phyloP scores from a whole-genome alignment of 2,797 vertebrate genomes.

The Diplodus sargus region DNA sequence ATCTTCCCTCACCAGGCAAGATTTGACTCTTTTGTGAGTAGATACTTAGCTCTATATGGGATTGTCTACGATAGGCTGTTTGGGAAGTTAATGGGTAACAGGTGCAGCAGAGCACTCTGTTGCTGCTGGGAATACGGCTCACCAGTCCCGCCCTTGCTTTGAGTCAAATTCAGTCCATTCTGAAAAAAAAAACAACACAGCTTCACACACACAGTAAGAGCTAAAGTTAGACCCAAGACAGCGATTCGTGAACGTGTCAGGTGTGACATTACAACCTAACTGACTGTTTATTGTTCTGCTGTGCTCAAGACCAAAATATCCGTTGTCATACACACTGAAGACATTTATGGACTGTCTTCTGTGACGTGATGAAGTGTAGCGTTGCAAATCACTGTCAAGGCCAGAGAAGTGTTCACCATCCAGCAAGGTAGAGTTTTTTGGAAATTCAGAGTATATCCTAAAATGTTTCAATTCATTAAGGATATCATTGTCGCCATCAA shows the following conservation, averaged over 20 bases:
- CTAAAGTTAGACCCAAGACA: conserved; percentile 12
- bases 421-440: neutral
- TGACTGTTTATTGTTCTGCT: conserved; percentile 16
- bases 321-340: neutral
- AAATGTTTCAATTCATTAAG: neutral
- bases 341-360: conserved; percentile 3
- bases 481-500: conserved; percentile 2
- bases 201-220: neutral
- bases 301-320: neutral
- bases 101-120: conserved; percentile 25
- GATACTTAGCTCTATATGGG: conserved; percentile 14
- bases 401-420: neutral
- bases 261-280: conserved; percentile 5
- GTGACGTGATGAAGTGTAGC: neutral
- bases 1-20: conserved; percentile 49
- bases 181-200: conserved; percentile 28
- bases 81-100: conserved; percentile 36
- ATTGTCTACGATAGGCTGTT: conserved; percentile 38
- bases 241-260: conserved; percentile 8
- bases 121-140: conserved; percentile 24
- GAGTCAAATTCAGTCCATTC: conserved; percentile 39
- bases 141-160: neutral
- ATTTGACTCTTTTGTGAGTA: neutral
- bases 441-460: neutral
- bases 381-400: neutral